Percentiles rank a stretch among this genome's conserved stretches.
These are phyloP conservation scores for Sinocyclocheilus anshuiensis DNA, from an alignment of 2,113 vertebrate genomes.

Conservation along the genomic window DNA sequence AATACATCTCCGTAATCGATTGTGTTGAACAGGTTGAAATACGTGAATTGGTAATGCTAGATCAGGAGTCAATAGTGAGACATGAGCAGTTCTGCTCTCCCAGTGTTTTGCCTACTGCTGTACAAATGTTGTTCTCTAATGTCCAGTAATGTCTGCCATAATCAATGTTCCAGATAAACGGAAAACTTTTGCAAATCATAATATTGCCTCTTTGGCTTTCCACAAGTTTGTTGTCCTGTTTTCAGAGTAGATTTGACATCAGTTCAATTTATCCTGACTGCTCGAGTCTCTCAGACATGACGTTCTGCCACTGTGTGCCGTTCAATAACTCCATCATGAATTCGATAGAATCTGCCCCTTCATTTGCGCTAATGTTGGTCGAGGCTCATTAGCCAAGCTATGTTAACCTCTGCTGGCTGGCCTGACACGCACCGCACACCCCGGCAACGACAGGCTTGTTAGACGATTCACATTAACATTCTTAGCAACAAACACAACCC, in stretches of 20 bases:
- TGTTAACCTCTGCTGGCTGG: constrained; percentile 79
- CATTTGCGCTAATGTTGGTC: constrained; percentile 40
- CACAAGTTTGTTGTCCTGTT: constrained; percentile 23
- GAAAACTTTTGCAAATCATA: constrained; percentile 28
- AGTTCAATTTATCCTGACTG: constrained; percentile 31
- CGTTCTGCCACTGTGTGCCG: constrained; percentile 16
- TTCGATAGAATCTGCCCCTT: constrained; percentile 42
- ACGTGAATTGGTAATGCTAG: not conserved
- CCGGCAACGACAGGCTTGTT: constrained; percentile 78
- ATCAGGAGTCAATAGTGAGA: constrained; percentile 16
- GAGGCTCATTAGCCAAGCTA: constrained; percentile 63
- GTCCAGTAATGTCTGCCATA: constrained; percentile 21
- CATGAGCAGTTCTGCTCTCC: not conserved
- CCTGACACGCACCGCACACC: constrained; percentile 76
- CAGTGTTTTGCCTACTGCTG: constrained; percentile 22
- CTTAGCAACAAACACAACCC: constrained; percentile 82
- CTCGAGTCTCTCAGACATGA: constrained; percentile 8
- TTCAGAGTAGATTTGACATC: constrained; percentile 23
- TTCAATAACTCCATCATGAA: constrained; percentile 37
- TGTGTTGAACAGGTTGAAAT: not conserved
- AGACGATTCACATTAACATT: constrained; percentile 86
- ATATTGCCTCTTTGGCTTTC: constrained; percentile 24
- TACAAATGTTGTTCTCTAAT: constrained; percentile 12
- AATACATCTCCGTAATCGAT: not conserved
- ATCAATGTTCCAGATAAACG: constrained; percentile 37